phyloP scores from a whole-genome alignment of 1,140 invertebrate species.

The Cotesia vestalis region DNA sequence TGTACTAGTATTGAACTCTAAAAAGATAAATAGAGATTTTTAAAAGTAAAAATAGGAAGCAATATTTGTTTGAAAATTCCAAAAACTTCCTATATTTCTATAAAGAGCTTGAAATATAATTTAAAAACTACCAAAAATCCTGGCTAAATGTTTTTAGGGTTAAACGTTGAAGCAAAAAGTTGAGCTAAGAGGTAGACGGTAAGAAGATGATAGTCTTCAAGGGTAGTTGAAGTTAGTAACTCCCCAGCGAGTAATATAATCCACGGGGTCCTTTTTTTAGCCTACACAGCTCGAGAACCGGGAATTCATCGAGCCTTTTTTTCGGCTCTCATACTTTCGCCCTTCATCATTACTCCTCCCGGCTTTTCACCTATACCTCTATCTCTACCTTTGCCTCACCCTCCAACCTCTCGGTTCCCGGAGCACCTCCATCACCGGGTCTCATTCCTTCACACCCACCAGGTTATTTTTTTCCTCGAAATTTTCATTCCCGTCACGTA shows the following conservation, averaged over 20 bases:
- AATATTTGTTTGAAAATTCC: too few species aligned
- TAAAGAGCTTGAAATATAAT: too few species aligned
- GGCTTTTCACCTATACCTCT: slow-evolving; percentile 25
- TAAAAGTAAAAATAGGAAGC: too few species aligned
- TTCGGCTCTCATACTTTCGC: slow-evolving; percentile 31
- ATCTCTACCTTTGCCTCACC: slow-evolving; percentile 6
- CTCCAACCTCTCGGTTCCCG: not conserved
- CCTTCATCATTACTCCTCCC: slow-evolving; percentile 24
- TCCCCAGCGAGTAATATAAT: slow-evolving; percentile 46
- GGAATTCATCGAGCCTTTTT: slow-evolving; percentile 50
- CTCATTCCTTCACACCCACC: slow-evolving; percentile 20
- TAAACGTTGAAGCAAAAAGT: not conserved
- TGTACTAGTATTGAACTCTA: too few species aligned
- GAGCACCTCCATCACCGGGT: slow-evolving; percentile 11
- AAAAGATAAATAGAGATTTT: too few species aligned
- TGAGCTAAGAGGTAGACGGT: slow-evolving; percentile 6
- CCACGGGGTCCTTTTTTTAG: slow-evolving; percentile 38
- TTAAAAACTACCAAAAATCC: too few species aligned
- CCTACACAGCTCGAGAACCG: slow-evolving; percentile 31
- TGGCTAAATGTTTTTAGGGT: too few species aligned
- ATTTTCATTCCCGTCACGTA: slow-evolving; percentile 66
- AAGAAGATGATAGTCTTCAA: slow-evolving; percentile 39
- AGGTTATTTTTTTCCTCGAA: slow-evolving; percentile 45
- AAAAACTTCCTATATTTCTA: too few species aligned
- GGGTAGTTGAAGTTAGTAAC: slow-evolving; percentile 43